Percentiles rank a stretch among this genome's conserved stretches.
Evolutionary conservation across 2,797 vertebrate genomes (phyloP).

Genomic region (Myiotriccus ornatus): DNA sequence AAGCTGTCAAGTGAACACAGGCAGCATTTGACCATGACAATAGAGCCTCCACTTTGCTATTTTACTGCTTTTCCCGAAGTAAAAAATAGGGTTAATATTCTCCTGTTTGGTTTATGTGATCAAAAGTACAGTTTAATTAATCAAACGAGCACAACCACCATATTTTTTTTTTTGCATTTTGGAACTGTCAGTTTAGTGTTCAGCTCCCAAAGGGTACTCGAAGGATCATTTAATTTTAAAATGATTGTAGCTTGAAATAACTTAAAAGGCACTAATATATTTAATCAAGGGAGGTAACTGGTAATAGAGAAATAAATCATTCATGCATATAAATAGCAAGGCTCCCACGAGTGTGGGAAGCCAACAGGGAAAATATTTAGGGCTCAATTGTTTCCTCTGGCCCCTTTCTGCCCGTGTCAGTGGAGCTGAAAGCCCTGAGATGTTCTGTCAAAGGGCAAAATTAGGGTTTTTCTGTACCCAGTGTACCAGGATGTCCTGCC

Average conservation of each 20-base stretch:
- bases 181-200: conserved; percentile 24
- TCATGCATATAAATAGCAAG: conserved; percentile 2
- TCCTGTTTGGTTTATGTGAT: neutral
- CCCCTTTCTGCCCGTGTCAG: neutral
- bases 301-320: conserved; percentile 43
- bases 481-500: neutral
- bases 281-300: conserved; percentile 52
- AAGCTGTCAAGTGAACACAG: neutral
- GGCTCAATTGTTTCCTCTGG: neutral
- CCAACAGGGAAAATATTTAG: neutral
- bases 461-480: neutral
- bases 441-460: neutral
- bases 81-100: neutral
- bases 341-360: neutral
- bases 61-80: neutral
- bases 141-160: neutral
- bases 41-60: neutral
- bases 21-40: neutral
- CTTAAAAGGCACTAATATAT: conserved; percentile 31
- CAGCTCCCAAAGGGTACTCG: conserved; percentile 18
- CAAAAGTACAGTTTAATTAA: conserved; percentile 38
- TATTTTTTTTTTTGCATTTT: neutral
- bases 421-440: neutral
- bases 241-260: conserved; percentile 44
- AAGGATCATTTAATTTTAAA: conserved; percentile 52